Base-by-base conservation (phyloP, 2,113 vertebrate species). In the Aegithalos caudatus region DNA sequence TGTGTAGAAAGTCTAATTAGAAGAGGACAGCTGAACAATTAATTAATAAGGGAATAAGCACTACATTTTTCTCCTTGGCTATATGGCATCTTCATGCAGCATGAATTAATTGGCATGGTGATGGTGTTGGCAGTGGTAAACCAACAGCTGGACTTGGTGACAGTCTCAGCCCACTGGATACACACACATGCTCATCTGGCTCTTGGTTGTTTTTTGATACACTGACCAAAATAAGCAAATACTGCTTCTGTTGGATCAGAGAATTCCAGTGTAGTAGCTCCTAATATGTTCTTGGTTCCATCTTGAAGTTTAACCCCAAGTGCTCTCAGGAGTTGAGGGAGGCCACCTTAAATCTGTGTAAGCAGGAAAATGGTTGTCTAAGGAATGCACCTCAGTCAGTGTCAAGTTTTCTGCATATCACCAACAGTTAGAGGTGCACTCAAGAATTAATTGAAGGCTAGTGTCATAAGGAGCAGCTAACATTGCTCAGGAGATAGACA, bases 1-100 rank as follows among this genome's bases (percentile, higher is more conserved):
- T 74, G 35, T 92, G 86, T 76, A 88, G 90, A 81, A 94, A 88
- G 53, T 90, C 72, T 95, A 95, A 94, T 94, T 93, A 93, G 80
- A 92, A 84, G 60, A 92, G 61, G 65, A 93, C 79, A 95, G 86
- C 65, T 94, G 92, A 95, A 50, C 60, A 90, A 88, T 90, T 95
- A 94, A 95, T 97, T 96, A 88, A 86, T 90, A 86, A 56, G 42
- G 60, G 40, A 96, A 45, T 81, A 53, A 81, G 45, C 3, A 8
- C 40, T 48, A 31, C 9, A 24, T 90, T 94, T 95, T 88, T 81
- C 65, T 88, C n/a, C 42, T 73, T 71, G 61, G 65, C 69, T 74
- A 76, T n/a, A 45, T 72, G 35, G 45, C 29, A 61, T 74, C 72
- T 81, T 90, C 77, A 42, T 86, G 82, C 79, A 88, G 76, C 3